Conservation (phyloP, 2,113 vertebrate genomes). For the Circaetus gallicus region DNA sequence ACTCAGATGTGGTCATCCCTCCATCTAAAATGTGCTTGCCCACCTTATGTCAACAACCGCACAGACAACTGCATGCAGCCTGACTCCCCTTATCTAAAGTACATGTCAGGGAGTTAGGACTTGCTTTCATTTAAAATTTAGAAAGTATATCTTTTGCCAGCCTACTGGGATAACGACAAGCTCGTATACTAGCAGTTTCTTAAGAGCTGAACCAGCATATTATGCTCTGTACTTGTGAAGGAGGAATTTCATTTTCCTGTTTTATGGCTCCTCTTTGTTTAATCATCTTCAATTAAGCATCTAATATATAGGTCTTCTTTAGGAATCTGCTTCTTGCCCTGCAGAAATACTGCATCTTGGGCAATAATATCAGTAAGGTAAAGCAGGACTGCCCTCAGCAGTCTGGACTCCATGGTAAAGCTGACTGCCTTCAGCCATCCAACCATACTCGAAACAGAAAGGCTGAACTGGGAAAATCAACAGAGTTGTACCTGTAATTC, state of each 20-base stretch:
- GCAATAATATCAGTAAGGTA: neutral
- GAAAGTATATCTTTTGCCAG: neutral
- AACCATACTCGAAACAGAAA: neutral
- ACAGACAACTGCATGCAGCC: neutral
- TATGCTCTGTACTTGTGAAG: neutral
- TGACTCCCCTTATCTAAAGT: neutral
- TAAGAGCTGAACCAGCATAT: neutral
- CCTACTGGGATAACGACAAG: neutral
- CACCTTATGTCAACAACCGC: neutral
- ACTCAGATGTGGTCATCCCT: neutral
- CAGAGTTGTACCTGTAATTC: neutral
- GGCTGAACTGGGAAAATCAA: neutral
- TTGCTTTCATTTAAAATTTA: neutral
- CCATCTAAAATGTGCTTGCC: neutral
- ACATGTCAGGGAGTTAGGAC: neutral
- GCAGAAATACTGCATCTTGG: neutral
- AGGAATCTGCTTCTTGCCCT: neutral
- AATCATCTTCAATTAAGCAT: neutral
- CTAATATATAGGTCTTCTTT: neutral
- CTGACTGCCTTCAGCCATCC: neutral
- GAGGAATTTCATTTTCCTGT: neutral
- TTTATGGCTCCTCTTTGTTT: neutral
- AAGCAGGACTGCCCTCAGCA: neutral
- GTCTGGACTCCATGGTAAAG: neutral
- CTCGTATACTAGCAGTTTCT: neutral